phyloP scores from a whole-genome alignment of 2,888 invertebrate species.

The Lithophane semibrunnea region DNA sequence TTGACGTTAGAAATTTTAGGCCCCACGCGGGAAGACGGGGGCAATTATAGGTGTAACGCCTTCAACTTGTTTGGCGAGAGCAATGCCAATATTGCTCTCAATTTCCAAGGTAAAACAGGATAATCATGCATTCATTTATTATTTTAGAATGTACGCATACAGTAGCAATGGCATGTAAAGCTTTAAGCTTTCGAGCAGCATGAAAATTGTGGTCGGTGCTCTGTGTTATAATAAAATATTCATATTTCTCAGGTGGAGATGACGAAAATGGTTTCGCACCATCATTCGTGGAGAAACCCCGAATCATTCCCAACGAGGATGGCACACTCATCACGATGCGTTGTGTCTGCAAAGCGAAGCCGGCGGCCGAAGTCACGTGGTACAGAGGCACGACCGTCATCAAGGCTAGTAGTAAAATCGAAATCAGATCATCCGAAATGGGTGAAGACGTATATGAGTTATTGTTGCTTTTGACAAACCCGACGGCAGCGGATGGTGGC shows the following conservation, averaged over 20 bases:
- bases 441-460: constrained; percentile 97
- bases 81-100: constrained; percentile 99
- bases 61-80: constrained; percentile 99
- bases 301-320: constrained; percentile 99
- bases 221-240: constrained; percentile 57
- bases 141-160: constrained; percentile 87
- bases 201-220: constrained; percentile 68
- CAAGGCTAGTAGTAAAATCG: constrained; percentile 95
- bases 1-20: constrained; percentile 98
- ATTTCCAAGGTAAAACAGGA: constrained; percentile 97
- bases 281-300: constrained; percentile 99
- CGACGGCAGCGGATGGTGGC: constrained; percentile 90
- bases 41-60: constrained; percentile 99
- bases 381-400: constrained; percentile 96
- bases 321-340: constrained; percentile 99
- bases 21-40: constrained; percentile 98
- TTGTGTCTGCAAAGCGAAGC: constrained; percentile 98
- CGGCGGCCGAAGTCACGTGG: constrained; percentile 98
- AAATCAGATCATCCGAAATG: constrained; percentile 93
- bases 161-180: constrained; percentile 87
- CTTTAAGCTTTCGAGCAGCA: constrained; percentile 87
- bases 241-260: constrained; percentile 93
- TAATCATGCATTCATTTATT: constrained; percentile 59
- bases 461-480: constrained; percentile 91
- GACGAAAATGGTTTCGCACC: constrained; percentile 98